Percentiles rank a stretch among this genome's conserved stretches.
phyloP scores from a whole-genome alignment of 2,113 vertebrate genomes.

The Apus apus region DNA sequence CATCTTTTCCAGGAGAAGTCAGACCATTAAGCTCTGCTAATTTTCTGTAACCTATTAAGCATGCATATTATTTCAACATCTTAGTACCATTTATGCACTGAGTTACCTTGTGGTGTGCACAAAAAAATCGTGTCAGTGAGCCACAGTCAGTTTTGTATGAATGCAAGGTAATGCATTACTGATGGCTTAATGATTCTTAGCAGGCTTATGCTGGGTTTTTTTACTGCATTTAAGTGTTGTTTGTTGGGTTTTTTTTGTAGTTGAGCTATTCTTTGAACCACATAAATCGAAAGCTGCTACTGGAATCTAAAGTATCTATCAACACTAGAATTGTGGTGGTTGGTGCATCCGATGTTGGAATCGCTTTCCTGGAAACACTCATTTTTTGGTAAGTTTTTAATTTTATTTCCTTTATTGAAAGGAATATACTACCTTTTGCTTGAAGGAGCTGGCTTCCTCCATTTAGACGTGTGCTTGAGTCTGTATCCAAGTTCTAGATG shows the following conservation, averaged over 20 bases:
- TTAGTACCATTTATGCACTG: not conserved
- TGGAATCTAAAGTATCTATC: slow-evolving; percentile 85
- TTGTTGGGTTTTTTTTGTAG: slow-evolving; percentile 65
- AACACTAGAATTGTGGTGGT: slow-evolving; percentile 91
- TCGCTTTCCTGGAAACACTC: slow-evolving; percentile 89
- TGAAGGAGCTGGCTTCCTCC: not conserved
- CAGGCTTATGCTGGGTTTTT: not conserved
- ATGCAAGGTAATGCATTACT: not conserved
- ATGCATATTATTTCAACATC: not conserved
- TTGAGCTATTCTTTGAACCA: slow-evolving; percentile 83
- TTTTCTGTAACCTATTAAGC: not conserved
- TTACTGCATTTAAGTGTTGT: not conserved
- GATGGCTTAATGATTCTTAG: not conserved
- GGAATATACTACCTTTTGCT: not conserved
- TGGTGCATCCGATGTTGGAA: slow-evolving; percentile 88
- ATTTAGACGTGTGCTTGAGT: not conserved
- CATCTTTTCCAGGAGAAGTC: not conserved
- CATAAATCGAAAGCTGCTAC: slow-evolving; percentile 87
- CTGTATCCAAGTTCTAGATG: not conserved
- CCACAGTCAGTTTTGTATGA: not conserved
- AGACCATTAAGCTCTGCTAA: not conserved
- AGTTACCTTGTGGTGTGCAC: not conserved
- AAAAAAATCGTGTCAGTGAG: not conserved
- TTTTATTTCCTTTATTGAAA: not conserved
- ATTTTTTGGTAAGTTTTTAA: slow-evolving; percentile 84